Evolutionary conservation across 2,888 invertebrate species (phyloP), one percentile per base, ranked within the genome.

Genomic region (Morinoia aosen): DNA sequence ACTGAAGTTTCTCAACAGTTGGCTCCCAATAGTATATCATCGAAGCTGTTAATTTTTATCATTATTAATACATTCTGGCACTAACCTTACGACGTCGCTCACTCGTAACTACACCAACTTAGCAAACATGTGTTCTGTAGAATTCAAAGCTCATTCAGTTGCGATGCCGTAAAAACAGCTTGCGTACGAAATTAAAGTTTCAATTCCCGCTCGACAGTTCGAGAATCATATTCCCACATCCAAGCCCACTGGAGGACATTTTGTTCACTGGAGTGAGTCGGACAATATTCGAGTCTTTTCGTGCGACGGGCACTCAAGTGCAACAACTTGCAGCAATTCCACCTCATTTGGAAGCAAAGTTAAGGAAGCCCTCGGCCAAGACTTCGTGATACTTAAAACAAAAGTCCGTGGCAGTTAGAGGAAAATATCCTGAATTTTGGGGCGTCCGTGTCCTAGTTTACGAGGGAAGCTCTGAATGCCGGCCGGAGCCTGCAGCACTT

Each of bases 261-360:
- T 76, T 76, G 76, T 76, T 76, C 76, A 76, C 76, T 76, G 76
- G 76, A 76, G 76, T 76, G 76, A 76, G 76, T 76, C 76, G 76
- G 76, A 76, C 76, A 76, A 14, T 76, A 76, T 76, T 76, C 76
- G 76, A 76, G 76, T 76, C 76, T 76, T 76, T 76, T 76, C 33
- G 76, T 19, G 76, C 25, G 76, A 76, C 76, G 76, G 76, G 76
- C 76, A 76, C 76, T 76, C 76, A 76, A 76, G 76, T 76, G 76
- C 76, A 90, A 48, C 48, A 90, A 90, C 90, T 90, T 90, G 40
- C 90, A 90, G 90, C 90, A 90, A 90, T 90, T 90, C 48, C 90
- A 48, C 40, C 48, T 90, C 90, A 90, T 90, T 90, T 90, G 90
- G 40, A 90, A 90, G 48, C 40, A 90, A 90, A 90, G 90, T 90